Conservation (phyloP, 2,888 invertebrate genomes). For the Leptothorax acervorum region DNA sequence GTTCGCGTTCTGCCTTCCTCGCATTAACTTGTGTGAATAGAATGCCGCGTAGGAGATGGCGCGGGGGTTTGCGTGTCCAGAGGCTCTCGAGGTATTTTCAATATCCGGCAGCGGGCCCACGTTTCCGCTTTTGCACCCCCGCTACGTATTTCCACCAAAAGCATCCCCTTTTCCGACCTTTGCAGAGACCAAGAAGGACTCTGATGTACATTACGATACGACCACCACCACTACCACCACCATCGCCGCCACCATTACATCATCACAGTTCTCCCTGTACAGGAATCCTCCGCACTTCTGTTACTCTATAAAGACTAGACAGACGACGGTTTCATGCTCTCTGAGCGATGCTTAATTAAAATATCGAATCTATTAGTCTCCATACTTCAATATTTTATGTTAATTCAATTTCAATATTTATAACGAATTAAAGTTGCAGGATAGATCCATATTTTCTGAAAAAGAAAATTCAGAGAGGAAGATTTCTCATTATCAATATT, state of each 20-base stretch:
- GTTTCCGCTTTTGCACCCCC: slow-evolving; percentile 70
- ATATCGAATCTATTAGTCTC: slow-evolving; percentile 40
- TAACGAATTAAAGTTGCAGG: slow-evolving; percentile 3
- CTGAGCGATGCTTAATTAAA: slow-evolving; percentile 35
- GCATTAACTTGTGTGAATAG: slow-evolving; percentile 60
- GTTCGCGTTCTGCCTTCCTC: slow-evolving; percentile 60
- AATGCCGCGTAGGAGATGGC: slow-evolving; percentile 64
- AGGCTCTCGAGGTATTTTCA: slow-evolving; percentile 82
- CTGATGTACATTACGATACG: slow-evolving; percentile 61
- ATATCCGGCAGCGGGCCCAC: slow-evolving; percentile 79
- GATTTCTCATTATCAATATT: slow-evolving; percentile 11
- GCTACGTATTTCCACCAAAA: slow-evolving; percentile 50
- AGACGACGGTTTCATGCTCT: slow-evolving; percentile 10
- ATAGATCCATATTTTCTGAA: background rate
- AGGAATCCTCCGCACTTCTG: slow-evolving; percentile 13
- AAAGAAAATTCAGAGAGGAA: background rate
- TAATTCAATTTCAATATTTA: slow-evolving; percentile 23
- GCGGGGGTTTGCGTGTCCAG: slow-evolving; percentile 71
- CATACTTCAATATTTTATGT: slow-evolving; percentile 24
- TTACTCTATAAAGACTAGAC: slow-evolving; percentile 23
- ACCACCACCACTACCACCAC: background rate
- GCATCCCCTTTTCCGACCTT: slow-evolving; percentile 59
- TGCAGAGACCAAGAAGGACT: slow-evolving; percentile 51
- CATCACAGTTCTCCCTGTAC: slow-evolving; percentile 50
- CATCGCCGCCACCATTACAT: background rate